Conservation (phyloP, 1,140 invertebrate species). For the Condylostylus longicornis region DNA sequence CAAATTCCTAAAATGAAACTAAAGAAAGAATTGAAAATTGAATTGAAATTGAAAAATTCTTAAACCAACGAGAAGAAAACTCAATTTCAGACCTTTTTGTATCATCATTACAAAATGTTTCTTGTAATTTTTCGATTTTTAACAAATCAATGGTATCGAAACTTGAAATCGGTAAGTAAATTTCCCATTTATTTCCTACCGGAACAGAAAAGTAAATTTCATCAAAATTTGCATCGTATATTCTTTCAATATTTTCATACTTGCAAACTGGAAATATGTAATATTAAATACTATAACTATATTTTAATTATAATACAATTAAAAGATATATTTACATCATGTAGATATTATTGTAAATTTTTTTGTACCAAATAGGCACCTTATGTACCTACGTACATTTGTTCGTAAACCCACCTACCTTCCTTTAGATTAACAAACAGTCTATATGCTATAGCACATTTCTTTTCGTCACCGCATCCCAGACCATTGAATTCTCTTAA, state of each 20-base stretch:
- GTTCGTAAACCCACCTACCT: too few species aligned
- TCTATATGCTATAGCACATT: conserved; percentile 11
- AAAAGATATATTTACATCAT: background rate
- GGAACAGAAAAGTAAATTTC: conserved; percentile 14
- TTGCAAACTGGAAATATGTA: background rate
- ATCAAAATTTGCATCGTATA: conserved; percentile 10
- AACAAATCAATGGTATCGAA: conserved; percentile 13
- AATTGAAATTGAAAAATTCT: background rate
- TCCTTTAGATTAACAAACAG: conserved; percentile 15
- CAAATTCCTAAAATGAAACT: conserved; percentile 13
- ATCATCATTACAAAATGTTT: conserved; percentile 5
- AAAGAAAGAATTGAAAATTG: background rate
- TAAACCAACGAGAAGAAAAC: background rate
- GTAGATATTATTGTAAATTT: background rate
- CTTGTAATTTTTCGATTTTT: conserved; percentile 10
- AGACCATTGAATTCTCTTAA: conserved; percentile 2
- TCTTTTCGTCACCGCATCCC: conserved; percentile 6
- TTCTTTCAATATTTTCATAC: background rate
- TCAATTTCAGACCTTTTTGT: conserved; percentile 3
- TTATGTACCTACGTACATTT: too few species aligned
- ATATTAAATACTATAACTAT: too few species aligned
- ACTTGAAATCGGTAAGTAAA: conserved; percentile 13
- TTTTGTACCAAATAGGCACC: too few species aligned
- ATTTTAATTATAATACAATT: background rate
- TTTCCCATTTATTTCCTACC: background rate